phyloP scores from a whole-genome alignment of 2,888 invertebrate species.

The Callinectes sapidus region DNA sequence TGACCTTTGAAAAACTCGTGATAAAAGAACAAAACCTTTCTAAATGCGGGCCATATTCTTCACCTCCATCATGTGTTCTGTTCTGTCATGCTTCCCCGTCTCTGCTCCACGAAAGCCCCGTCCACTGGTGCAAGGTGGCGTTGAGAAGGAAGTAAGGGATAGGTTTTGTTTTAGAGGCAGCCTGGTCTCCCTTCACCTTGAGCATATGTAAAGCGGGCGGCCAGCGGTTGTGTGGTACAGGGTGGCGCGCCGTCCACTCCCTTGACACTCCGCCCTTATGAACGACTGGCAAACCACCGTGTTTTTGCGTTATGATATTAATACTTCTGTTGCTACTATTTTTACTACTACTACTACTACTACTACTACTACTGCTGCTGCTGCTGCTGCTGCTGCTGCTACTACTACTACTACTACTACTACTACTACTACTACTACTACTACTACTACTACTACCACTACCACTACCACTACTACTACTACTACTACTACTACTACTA shows the following conservation, averaged over 20 bases:
- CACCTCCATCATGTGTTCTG: background rate
- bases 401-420: background rate
- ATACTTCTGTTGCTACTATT: background rate
- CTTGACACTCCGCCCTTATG: background rate
- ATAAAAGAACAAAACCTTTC: too few species aligned
- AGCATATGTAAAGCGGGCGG: background rate
- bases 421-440: too few species aligned
- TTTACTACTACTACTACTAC: background rate
- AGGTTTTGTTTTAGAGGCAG: background rate
- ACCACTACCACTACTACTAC: too few species aligned
- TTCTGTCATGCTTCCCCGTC: background rate
- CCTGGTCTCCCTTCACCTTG: background rate
- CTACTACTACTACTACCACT: too few species aligned
- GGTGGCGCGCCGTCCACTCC: background rate
- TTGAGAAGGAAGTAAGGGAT: background rate
- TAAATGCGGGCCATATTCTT: background rate
- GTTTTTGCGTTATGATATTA: background rate
- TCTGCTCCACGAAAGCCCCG: background rate
- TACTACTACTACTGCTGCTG: background rate
- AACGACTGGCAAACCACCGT: background rate
- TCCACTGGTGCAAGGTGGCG: background rate
- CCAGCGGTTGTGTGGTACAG: background rate
- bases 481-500: too few species aligned
- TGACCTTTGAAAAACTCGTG: too few species aligned
- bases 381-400: background rate